phyloP scores from a whole-genome alignment of 2,797 vertebrate species.

The Oreochromis mossambicus region DNA sequence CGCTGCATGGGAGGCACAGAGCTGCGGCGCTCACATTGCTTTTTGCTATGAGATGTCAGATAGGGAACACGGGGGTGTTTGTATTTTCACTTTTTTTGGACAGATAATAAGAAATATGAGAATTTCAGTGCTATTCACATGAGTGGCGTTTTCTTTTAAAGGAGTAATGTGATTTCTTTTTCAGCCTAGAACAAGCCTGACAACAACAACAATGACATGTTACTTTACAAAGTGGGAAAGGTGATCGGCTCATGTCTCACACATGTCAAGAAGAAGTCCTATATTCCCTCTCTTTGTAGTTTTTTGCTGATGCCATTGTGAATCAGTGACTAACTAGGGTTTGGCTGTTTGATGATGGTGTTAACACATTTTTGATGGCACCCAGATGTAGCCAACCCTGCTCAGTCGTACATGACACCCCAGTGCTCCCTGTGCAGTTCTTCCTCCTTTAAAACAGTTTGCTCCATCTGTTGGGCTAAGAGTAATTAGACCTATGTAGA shows the following conservation, averaged over 20 bases:
- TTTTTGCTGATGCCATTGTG: neutral
- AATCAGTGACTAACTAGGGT: neutral
- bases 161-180: neutral
- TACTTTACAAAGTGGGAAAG: neutral
- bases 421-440: neutral
- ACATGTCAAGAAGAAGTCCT: neutral
- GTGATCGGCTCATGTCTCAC: neutral
- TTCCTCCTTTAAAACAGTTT: neutral
- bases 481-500: neutral
- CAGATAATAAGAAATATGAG: neutral
- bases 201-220: neutral
- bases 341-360: neutral
- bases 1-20: slow-evolving; percentile 10
- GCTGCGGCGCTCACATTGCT: slow-evolving; percentile 8
- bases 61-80: neutral
- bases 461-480: neutral
- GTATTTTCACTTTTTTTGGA: neutral
- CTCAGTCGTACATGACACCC: neutral
- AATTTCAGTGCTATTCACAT: neutral
- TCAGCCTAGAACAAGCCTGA: neutral
- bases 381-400: neutral
- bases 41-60: slow-evolving; percentile 1
- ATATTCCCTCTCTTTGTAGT: neutral
- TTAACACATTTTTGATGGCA: neutral
- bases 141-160: neutral